Percentiles rank a stretch among this genome's conserved stretches.
These are phyloP conservation scores for Manduca sexta DNA, from an alignment of 1,140 invertebrate species.

Conservation along the genomic window DNA sequence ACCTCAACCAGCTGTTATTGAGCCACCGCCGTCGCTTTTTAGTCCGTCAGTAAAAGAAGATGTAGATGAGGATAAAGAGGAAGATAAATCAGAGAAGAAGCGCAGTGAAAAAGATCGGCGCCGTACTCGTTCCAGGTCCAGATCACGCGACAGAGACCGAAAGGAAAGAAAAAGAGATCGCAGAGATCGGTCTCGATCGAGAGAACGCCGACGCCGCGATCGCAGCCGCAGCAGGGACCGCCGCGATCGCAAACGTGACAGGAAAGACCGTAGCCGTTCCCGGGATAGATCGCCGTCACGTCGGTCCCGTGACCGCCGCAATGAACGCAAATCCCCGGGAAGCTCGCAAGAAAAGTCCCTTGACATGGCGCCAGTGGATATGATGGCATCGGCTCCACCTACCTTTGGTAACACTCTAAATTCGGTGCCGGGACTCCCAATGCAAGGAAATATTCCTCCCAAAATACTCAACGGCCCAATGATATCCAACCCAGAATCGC, in stretches of 20 bases:
- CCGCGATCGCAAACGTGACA: slow-evolving; percentile 72
- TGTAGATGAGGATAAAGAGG: slow-evolving; percentile 59
- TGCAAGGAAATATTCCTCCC: slow-evolving; percentile 4
- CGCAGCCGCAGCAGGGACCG: slow-evolving; percentile 74
- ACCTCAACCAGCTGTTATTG: slow-evolving; percentile 61
- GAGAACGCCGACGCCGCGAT: slow-evolving; percentile 70
- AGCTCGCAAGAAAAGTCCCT: slow-evolving; percentile 34
- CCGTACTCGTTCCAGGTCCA: slow-evolving; percentile 48
- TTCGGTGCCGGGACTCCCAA: background rate
- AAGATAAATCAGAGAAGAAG: slow-evolving; percentile 46
- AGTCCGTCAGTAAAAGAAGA: slow-evolving; percentile 30
- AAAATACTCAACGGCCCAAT: slow-evolving; percentile 27
- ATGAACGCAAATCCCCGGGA: slow-evolving; percentile 60
- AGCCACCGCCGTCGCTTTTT: slow-evolving; percentile 58
- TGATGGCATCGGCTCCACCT: background rate
- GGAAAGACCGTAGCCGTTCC: slow-evolving; percentile 71
- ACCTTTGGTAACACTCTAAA: slow-evolving; percentile 7
- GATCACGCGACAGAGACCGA: slow-evolving; percentile 61
- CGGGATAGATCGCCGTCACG: slow-evolving; percentile 53
- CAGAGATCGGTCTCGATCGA: slow-evolving; percentile 69
- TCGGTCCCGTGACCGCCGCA: slow-evolving; percentile 49
- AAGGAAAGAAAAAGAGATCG: slow-evolving; percentile 71
- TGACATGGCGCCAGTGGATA: slow-evolving; percentile 6
- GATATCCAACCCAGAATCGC: slow-evolving; percentile 9
- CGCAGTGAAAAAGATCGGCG: slow-evolving; percentile 50